Conservation (phyloP, 2,797 vertebrate species). For the Coregonus ussuriensis region DNA sequence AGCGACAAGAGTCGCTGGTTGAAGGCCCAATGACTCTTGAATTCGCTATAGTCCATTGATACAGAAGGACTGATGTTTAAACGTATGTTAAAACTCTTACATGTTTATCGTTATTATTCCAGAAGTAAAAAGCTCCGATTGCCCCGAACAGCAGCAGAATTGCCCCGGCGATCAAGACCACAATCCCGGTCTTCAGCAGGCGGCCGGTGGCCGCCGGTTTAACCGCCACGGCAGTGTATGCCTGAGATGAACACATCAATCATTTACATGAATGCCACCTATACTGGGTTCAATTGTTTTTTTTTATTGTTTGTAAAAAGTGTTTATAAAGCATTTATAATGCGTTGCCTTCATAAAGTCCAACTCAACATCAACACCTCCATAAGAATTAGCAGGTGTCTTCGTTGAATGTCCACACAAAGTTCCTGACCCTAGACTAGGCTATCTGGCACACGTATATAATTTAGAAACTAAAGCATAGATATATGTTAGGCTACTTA, state of each 20-base stretch:
- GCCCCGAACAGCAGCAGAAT: slow-evolving; percentile 86
- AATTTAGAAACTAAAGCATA: not conserved
- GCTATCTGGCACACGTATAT: not conserved
- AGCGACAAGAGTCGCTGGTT: not conserved
- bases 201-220: slow-evolving; percentile 77
- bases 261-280: not conserved
- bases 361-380: not conserved
- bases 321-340: not conserved
- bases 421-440: not conserved
- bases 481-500: slow-evolving; percentile 69
- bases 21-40: not conserved
- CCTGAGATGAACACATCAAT: slow-evolving; percentile 61
- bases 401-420: not conserved
- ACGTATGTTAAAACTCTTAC: slow-evolving; percentile 69
- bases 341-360: not conserved
- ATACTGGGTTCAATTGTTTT: too few species aligned
- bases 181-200: slow-evolving; percentile 84
- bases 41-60: not conserved
- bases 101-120: slow-evolving; percentile 88
- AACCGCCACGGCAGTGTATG: slow-evolving; percentile 78
- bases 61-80: not conserved
- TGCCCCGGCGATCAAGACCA: slow-evolving; percentile 81
- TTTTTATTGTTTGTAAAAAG: not conserved
- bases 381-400: not conserved
- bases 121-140: slow-evolving; percentile 90